Percentiles rank a stretch among this genome's conserved stretches.
Conservation (phyloP, 2,113 vertebrate species). For the Ammodytes dubius region DNA sequence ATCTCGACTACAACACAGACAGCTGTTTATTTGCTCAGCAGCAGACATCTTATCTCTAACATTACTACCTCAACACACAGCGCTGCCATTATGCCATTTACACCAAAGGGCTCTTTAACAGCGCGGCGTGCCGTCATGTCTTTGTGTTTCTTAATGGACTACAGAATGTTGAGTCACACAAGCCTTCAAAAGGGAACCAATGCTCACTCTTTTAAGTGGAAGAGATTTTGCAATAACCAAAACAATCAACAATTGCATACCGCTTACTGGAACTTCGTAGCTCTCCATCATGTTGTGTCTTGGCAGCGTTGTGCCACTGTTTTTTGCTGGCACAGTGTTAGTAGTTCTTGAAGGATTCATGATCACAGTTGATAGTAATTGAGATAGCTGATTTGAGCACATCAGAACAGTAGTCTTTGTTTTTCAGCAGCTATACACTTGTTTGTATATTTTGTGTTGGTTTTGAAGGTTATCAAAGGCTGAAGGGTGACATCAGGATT, state of each 20-base stretch:
- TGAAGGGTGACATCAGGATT: not conserved
- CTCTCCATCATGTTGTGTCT: conserved; percentile 45
- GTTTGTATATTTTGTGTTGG: not conserved
- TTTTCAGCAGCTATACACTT: conserved; percentile 23
- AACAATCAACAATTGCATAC: conserved; percentile 62
- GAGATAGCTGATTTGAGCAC: conserved; percentile 54
- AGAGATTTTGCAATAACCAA: conserved; percentile 63
- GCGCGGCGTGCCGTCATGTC: conserved; percentile 46
- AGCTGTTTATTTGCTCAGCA: conserved; percentile 72
- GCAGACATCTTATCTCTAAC: conserved; percentile 62
- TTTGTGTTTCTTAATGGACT: conserved; percentile 70
- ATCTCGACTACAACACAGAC: conserved; percentile 35
- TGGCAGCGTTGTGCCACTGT: conserved; percentile 55
- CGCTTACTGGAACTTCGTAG: conserved; percentile 56
- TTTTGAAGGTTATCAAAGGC: not conserved
- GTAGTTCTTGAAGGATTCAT: conserved; percentile 60
- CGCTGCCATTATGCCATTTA: conserved; percentile 53
- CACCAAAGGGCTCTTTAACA: conserved; percentile 52
- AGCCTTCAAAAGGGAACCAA: conserved; percentile 51
- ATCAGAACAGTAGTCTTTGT: conserved; percentile 73
- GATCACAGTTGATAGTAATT: conserved; percentile 58
- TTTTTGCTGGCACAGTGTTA: conserved; percentile 55
- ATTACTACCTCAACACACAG: conserved; percentile 54
- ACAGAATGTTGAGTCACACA: conserved; percentile 65
- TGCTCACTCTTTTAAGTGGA: conserved; percentile 41